Conservation (phyloP, 2,888 invertebrate species). For the Sipha maydis region DNA sequence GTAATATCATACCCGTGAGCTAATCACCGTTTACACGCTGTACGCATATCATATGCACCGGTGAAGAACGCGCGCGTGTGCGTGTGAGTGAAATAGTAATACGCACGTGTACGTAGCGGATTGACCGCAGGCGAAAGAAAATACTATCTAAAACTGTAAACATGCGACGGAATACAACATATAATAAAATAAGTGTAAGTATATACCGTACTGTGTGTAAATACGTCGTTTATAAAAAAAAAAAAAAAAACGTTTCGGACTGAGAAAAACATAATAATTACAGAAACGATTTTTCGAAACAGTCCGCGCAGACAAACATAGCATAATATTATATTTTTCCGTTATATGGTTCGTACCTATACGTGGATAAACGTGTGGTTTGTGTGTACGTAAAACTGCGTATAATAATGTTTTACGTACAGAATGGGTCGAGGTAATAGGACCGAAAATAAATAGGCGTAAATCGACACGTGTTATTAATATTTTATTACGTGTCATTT, state of each 20-base stretch:
- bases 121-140: constrained; percentile 14
- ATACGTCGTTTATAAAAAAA: neutral
- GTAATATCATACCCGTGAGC: constrained; percentile 59
- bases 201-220: neutral
- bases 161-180: too few relatives aligned
- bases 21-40: constrained; percentile 30
- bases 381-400: too few relatives aligned
- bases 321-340: neutral
- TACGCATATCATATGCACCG: neutral
- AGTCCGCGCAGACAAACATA: neutral
- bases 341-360: neutral
- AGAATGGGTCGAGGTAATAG: too few relatives aligned
- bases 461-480: too few relatives aligned
- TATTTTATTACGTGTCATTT: too few relatives aligned
- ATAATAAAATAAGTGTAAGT: too few relatives aligned
- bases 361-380: neutral
- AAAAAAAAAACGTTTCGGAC: neutral
- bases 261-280: neutral
- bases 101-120: neutral
- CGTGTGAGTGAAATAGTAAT: neutral
- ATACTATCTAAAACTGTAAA: constrained; percentile 5
- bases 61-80: neutral
- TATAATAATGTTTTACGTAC: too few relatives aligned
- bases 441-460: too few relatives aligned
- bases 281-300: neutral